Percentiles rank a stretch among this genome's conserved stretches.
phyloP scores from a whole-genome alignment of 2,888 invertebrate genomes.

The Coenonympha glycerion region DNA sequence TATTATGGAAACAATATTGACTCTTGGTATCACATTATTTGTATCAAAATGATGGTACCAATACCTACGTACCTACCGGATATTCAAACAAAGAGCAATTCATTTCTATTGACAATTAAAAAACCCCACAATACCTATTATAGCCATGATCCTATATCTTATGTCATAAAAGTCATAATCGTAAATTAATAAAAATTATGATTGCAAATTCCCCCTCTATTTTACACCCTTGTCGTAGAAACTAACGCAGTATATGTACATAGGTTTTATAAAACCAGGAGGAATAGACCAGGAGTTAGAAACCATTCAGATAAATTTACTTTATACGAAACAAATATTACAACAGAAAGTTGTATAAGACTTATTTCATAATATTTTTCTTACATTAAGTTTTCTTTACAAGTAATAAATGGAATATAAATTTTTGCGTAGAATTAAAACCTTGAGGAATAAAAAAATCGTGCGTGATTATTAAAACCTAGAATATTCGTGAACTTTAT shows the following conservation, averaged over 20 bases:
- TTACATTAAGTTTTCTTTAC: no score
- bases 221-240: slow-evolving; percentile 20
- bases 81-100: slow-evolving; percentile 4
- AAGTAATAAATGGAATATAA: no score
- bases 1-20: no score
- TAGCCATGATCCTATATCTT: background rate
- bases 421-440: no score
- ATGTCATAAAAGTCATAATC: slow-evolving; percentile 11
- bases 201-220: slow-evolving; percentile 19
- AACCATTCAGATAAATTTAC: background rate
- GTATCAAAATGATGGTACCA: background rate
- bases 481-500: no score
- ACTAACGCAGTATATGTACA: slow-evolving; percentile 4
- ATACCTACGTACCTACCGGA: background rate
- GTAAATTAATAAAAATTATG: slow-evolving; percentile 13
- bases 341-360: no score
- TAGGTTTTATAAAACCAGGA: no score
- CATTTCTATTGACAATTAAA: slow-evolving; percentile 6
- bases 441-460: no score
- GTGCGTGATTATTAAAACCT: no score
- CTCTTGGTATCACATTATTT: background rate
- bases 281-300: slow-evolving; percentile 3
- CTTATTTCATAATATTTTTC: no score
- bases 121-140: background rate
- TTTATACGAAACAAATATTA: background rate